These are phyloP conservation scores for Parnassius glacialis DNA, from an alignment of 2,888 invertebrate species.

Conservation along the genomic window DNA sequence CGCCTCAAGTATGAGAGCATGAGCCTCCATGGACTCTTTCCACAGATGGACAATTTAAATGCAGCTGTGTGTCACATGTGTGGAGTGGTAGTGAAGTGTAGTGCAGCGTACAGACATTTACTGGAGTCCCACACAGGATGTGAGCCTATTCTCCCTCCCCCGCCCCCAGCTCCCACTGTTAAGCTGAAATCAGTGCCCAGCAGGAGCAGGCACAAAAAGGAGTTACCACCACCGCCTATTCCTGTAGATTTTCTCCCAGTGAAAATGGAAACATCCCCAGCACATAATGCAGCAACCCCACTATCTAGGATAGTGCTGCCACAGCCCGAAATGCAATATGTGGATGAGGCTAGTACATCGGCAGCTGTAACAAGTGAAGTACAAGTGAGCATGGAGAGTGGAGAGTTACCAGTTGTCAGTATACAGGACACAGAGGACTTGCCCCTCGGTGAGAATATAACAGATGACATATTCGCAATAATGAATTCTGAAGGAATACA, in stretches of 20 bases:
- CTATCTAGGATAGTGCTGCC: constrained; percentile 67
- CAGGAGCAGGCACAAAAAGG: constrained; percentile 69
- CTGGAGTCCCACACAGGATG: constrained; percentile 75
- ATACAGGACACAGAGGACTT: constrained; percentile 76
- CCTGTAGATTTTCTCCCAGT: constrained; percentile 59
- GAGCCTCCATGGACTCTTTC: constrained; percentile 88
- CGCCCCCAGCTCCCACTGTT: constrained; percentile 58
- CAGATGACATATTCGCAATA: constrained; percentile 75
- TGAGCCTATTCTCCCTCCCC: constrained; percentile 70
- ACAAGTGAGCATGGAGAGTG: constrained; percentile 69
- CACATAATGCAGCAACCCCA: constrained; percentile 61
- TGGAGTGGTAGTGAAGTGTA: constrained; percentile 88
- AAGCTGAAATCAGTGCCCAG: constrained; percentile 53
- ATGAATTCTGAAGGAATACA: constrained; percentile 78
- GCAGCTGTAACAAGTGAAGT: constrained; percentile 61
- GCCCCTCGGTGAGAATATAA: constrained; percentile 70
- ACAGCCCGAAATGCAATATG: constrained; percentile 62
- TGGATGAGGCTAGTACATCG: constrained; percentile 61
- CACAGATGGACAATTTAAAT: constrained; percentile 87
- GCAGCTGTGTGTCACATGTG: constrained; percentile 90
- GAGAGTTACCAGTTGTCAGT: constrained; percentile 75
- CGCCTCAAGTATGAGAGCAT: constrained; percentile 82
- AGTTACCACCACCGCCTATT: constrained; percentile 56
- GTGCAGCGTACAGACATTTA: constrained; percentile 88
- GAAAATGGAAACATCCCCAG: constrained; percentile 63